These are phyloP conservation scores for Sebastes kiyomatsui DNA, from an alignment of 2,797 vertebrate species.

Conservation along the genomic window DNA sequence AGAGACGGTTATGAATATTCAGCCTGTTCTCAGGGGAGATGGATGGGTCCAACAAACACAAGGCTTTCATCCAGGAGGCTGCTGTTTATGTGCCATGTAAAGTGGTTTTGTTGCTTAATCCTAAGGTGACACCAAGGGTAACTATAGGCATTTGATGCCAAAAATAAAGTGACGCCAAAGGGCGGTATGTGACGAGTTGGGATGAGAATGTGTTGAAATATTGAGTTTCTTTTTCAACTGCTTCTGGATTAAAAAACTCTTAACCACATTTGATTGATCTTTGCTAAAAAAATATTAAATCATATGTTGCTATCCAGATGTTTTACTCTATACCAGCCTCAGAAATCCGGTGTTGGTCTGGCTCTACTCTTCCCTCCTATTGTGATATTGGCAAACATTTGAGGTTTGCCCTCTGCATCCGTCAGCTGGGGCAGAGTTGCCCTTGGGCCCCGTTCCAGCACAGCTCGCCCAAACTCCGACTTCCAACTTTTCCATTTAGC, in stretches of 20 bases:
- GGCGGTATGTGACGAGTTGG: no score
- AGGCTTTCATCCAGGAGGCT: no score
- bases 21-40: no score
- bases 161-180: no score
- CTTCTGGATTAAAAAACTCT: not conserved
- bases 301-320: not conserved
- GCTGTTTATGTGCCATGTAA: no score
- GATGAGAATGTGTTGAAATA: not conserved
- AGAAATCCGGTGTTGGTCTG: constrained; percentile 12
- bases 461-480: constrained; percentile 41
- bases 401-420: constrained; percentile 51
- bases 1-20: not conserved
- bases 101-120: no score
- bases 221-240: not conserved
- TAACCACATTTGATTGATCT: not conserved
- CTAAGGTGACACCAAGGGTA: no score
- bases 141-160: fast-evolving
- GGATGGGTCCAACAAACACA: no score
- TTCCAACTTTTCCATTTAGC: constrained; percentile 63
- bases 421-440: constrained; percentile 41
- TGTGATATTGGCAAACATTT: constrained; percentile 56
- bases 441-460: constrained; percentile 69
- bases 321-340: not conserved
- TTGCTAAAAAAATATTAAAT: not conserved
- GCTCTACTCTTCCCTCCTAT: constrained; percentile 19